Evolutionary conservation across 2,113 vertebrate genomes (phyloP).

Genomic region (Polypterus bichir): DNA sequence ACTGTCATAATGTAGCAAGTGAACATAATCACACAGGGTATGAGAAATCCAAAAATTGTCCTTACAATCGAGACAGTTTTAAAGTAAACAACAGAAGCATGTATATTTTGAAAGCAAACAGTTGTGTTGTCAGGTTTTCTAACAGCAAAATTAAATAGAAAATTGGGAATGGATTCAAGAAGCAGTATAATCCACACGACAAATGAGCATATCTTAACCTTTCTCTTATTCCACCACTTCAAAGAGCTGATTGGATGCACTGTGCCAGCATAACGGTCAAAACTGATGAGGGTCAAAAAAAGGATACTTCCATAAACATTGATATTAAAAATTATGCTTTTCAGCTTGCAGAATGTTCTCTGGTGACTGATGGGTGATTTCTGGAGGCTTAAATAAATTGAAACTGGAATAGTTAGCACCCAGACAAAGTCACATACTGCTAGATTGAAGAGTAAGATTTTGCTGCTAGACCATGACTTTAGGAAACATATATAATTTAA

Average conservation of each 20-base stretch:
- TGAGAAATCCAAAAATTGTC: slow-evolving; percentile 41
- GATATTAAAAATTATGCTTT: slow-evolving; percentile 50
- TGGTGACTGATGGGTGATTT: slow-evolving; percentile 18
- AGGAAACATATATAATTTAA: slow-evolving; percentile 38
- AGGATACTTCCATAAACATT: slow-evolving; percentile 58
- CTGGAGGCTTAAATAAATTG: slow-evolving; percentile 42
- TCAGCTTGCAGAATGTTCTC: slow-evolving; percentile 42
- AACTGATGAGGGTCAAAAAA: slow-evolving; percentile 60
- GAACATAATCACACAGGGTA: slow-evolving; percentile 46
- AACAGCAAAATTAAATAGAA: slow-evolving; percentile 34
- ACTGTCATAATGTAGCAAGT: slow-evolving; percentile 43
- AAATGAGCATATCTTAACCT: slow-evolving; percentile 40
- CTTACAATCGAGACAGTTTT: slow-evolving; percentile 34
- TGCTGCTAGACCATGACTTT: slow-evolving; percentile 43
- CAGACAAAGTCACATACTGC: slow-evolving; percentile 57
- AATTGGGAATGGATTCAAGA: slow-evolving; percentile 35
- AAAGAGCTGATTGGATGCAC: slow-evolving; percentile 54
- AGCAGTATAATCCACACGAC: slow-evolving; percentile 38
- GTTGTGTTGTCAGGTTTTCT: slow-evolving; percentile 6
- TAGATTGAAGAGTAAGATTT: slow-evolving; percentile 55
- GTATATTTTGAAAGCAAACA: slow-evolving; percentile 30
- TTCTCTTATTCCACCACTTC: slow-evolving; percentile 52
- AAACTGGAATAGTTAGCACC: slow-evolving; percentile 54
- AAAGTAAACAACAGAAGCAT: slow-evolving; percentile 28
- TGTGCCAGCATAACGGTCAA: slow-evolving; percentile 52